Base-by-base conservation (phyloP, 2,797 vertebrate species). In the Squalus acanthias region DNA sequence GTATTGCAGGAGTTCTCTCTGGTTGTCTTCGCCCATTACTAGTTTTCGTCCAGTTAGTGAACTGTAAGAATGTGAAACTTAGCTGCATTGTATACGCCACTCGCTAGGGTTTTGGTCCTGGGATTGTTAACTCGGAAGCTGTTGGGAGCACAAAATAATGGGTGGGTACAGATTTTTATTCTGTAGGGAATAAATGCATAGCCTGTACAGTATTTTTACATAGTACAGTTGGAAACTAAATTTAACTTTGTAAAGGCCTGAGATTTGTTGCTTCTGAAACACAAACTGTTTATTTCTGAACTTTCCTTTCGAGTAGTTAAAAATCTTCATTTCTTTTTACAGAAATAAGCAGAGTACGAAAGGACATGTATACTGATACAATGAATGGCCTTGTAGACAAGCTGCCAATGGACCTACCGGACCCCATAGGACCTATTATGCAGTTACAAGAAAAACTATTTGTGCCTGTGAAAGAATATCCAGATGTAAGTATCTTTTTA, bases 311-410 rank as follows among this genome's bases (percentile, higher is more conserved):
- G 15, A 92, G 39, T 95, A 70, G 22, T n/a, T 60, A 29, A 53
- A 87, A 67, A 69, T 91, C 7, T 82, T 53, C 5, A 22, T 29
- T 29, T 85, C 53, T 97, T 92, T 76, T 98, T 98, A 92, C 98
- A 98, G 98, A 98, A 97, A 98, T 98, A 97, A 98, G 98, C 98
- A 98, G 98, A 98, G 98, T 98, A 96, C 97, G 98, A 96, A 98
- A 98, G 97, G 98, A 98, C 97, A 98, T 98, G 98, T 98, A 98
- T 97, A 98, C 98, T 9, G 98, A 98, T 97, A 97, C 98, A 96
- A 98, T 98, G 97, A 98, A 98, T 96, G 98, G 98, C 97, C 97
- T 98, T 97, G 98, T 98, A 97, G 98, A 98, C 74, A 98, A 97
- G 97, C 98, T 98, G 96, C 98, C 98, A 0, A 97, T 98, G 97